Base-by-base conservation (phyloP, 1,140 invertebrate species). In the Drosophila yakuba region DNA sequence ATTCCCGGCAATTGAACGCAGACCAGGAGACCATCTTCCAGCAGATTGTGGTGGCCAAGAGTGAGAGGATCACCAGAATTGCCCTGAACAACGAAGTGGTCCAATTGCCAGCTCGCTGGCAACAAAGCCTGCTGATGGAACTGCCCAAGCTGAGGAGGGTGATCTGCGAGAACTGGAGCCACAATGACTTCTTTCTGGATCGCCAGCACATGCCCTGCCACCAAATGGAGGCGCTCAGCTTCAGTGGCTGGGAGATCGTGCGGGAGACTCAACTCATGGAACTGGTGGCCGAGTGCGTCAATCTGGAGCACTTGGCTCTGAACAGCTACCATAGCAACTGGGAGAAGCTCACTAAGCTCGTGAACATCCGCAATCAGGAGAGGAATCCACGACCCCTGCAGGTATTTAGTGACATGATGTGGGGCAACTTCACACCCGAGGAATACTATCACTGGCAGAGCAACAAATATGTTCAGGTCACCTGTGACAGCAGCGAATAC, bases 31-130 rank as follows among this genome's bases (percentile, higher is more conserved):
- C 85, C 47, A 89, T 89, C 12, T 89, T 89, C 59, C 84, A 89
- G 50, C 77, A 89, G 54, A 89, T 89, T 17, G 50, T 83, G 2
- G 66, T 89, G 64, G 84, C 85, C 35, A 89, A 89, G 3, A 89
- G 85, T 14, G 85, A 89, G 0, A 32, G 35, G 6, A 89, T 89
- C 23, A 73, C 84, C 5, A 39, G 80, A 7, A 89, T 89, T 8
- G 85, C 84, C 0, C 52, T 89, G 1, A 89, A 89, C 50, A 84
- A 89, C n/a, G 84, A 89, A 32, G 84, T 89, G n/a, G 68, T 89
- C 0, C 84, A 89, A 15, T 4, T 89, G 64, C 80, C 85, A 0
- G 14, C 44, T 0, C 85, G 80, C 11, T 89, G 84, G 84, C 69
- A 89, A 1, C 56, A 89, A 4, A 80, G 73, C 32, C 35, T 89